Evolutionary conservation across 2,113 vertebrate genomes (phyloP).

Genomic region (Neodon shergylaensis): DNA sequence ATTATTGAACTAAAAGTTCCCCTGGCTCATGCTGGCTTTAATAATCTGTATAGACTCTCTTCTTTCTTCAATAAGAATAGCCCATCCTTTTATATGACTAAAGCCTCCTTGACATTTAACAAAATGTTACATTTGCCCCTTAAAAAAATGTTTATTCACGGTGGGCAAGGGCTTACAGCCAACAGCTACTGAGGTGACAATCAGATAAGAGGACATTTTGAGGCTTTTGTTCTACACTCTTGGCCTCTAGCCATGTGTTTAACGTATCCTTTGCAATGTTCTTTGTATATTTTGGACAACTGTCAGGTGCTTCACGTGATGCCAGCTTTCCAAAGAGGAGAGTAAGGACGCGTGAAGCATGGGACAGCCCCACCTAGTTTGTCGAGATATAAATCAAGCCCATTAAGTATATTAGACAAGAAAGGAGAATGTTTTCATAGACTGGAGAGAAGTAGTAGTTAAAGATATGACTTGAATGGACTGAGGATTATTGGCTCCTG

Average conservation of each 20-base stretch:
- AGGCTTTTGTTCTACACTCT: constrained; percentile 56
- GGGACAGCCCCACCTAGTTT: constrained; percentile 81
- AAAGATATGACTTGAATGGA: constrained; percentile 81
- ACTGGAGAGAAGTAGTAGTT: constrained; percentile 75
- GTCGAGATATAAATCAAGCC: constrained; percentile 80
- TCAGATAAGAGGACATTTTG: constrained; percentile 69
- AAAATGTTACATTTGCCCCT: background rate
- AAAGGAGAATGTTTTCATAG: constrained; percentile 77
- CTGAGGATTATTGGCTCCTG: constrained; percentile 71
- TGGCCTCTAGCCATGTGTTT: constrained; percentile 64
- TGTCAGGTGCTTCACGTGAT: constrained; percentile 80
- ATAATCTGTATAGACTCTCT: background rate
- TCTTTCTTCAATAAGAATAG: background rate
- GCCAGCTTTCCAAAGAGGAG: constrained; percentile 72
- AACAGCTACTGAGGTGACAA: background rate
- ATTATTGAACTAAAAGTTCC: background rate
- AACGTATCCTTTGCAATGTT: constrained; percentile 73
- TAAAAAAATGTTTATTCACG: constrained; percentile 55
- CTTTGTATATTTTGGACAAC: constrained; percentile 28
- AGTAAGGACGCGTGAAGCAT: constrained; percentile 13
- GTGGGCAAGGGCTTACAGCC: background rate
- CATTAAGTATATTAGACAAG: constrained; percentile 79
- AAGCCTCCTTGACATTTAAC: background rate
- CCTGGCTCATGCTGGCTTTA: background rate
- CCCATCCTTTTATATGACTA: background rate